Percentiles rank a stretch among this genome's conserved stretches.
phyloP scores from a whole-genome alignment of 2,797 vertebrate genomes.

The Pangasius krempfi region DNA sequence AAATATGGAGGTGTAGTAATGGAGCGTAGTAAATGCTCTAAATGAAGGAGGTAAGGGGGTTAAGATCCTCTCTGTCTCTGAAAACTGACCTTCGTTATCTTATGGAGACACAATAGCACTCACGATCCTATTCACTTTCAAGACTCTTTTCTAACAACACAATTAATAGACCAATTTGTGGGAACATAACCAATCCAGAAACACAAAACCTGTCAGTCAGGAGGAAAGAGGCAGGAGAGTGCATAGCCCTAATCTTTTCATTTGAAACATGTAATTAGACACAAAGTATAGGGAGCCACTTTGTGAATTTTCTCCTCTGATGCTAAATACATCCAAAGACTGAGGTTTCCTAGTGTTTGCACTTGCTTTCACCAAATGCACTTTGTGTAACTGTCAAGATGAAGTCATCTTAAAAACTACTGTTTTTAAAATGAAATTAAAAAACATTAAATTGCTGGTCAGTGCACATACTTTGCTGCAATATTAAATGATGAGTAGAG shows the following conservation, averaged over 20 bases:
- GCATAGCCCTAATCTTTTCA: not conserved
- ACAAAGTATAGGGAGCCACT: not conserved
- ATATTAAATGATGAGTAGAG: not conserved
- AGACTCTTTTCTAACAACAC: not conserved
- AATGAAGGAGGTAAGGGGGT: conserved; percentile 6
- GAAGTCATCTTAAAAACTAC: too few relatives aligned
- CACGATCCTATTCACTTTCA: not conserved
- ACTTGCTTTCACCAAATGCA: not conserved
- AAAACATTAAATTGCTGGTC: not conserved
- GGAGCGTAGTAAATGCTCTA: not conserved
- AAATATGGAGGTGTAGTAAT: conserved; percentile 33
- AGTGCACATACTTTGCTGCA: not conserved
- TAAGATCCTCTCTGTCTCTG: conserved; percentile 33
- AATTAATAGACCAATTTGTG: not conserved
- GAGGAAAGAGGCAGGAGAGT: not conserved
- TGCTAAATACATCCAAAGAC: not conserved
- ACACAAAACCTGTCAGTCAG: not conserved
- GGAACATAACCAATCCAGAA: not conserved
- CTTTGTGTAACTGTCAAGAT: not conserved
- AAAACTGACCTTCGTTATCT: conserved; percentile 50
- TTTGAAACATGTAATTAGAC: conserved; percentile 8
- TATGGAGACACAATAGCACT: conserved; percentile 45
- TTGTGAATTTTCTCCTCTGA: not conserved
- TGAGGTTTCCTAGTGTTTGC: conserved; percentile 1
- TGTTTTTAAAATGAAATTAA: not conserved